Base-by-base conservation (phyloP, 1,140 invertebrate genomes). In the Drosophila parabipectinata region DNA sequence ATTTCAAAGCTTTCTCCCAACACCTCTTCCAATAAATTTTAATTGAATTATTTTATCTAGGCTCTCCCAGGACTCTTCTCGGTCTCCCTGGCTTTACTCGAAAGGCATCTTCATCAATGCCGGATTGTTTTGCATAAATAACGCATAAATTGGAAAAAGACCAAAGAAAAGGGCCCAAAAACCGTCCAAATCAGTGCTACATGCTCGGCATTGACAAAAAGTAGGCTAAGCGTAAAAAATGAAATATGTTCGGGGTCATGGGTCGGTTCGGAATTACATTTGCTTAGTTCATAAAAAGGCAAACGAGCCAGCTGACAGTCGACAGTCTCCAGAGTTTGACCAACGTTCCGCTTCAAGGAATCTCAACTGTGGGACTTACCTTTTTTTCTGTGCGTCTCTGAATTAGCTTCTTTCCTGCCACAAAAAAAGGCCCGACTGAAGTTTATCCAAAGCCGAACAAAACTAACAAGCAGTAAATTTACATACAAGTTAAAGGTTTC, bases 1-100 rank as follows among this genome's bases (percentile, higher is more conserved):
- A 15, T 41, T 41, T 14, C 14, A 41, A 47, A 8, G 18, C 8
- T 2, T 4, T 15, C 10, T 21, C 4, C 18, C 7, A 47, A 24
- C 53, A 55, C 53, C 52, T 55, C n/a, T 48, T 34, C 14, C 32
- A 26, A 44, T 75, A 68, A 26, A 87, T 82, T 87, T 72, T 87
- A 87, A 87, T 87, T 87, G 75, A 87, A 87, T 82, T 79, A 79
- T 79, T 79, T 73, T 79, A 79, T 87, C 21, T 72, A 10, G 50
- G 37, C 41, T 54, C 21, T 64, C 12, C 39, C 28, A 51, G 15
- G 7, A 41, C 45, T 44, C 6, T 39, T 30, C 48, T 28, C 8
- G 7, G 34, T 9, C 45, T 28, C 48, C 34, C 12, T 26, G 55
- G 55, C 15, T 47, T n/a, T 54, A 32, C 56, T 64, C 48, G 30